Base-by-base conservation (phyloP, 1,140 invertebrate species). In the Contarinia nasturtii region DNA sequence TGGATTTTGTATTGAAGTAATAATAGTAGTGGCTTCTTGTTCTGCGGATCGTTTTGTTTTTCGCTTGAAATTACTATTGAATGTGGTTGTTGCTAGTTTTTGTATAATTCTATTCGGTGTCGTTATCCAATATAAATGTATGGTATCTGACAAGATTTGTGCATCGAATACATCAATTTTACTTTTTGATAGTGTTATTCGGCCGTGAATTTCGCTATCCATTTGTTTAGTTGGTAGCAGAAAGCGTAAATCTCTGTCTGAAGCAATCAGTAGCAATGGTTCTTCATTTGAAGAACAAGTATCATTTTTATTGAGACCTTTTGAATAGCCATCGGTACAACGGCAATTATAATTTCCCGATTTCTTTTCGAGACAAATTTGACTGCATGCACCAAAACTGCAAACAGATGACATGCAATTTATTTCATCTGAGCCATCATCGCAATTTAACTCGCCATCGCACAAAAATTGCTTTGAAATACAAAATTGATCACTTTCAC, bases 381-480 rank as follows among this genome's bases (percentile, higher is more conserved):
- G 84, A 27, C 82, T 79, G 56, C 84, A 88, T 33, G 70, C 65
- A 18, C 75, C 74, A 66, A 81, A 83, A 48, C 67, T 64, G 60
- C 79, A 83, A 14, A 64, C 57, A 2, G 86, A 85, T 59, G 92
- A 91, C n/a, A 77, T 48, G 52, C 71, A 75, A 45, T 70, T 65
- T 45, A 58, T 58, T 55, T 75, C 73, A 58, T 82, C 80, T n/a
- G 72, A 77, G 38, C 71, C 71, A 57, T 82, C 79, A 5, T 64
- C 66, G 57, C 80, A 82, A 52, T 81, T 65, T 21, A 14, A 11
- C 19, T 58, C 55, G 7, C 70, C 70, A 63, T 82, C 71, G 57
- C 90, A 95, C 2, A 82, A 68, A 64, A 79, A 82, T 20, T 76
- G 72, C 52, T 79, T 70, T 42, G 74, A 74, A 38, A 91, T 81